Evolutionary conservation across 2,113 vertebrate species (phyloP).

Genomic region (Cryptomyrus ogoouensis): DNA sequence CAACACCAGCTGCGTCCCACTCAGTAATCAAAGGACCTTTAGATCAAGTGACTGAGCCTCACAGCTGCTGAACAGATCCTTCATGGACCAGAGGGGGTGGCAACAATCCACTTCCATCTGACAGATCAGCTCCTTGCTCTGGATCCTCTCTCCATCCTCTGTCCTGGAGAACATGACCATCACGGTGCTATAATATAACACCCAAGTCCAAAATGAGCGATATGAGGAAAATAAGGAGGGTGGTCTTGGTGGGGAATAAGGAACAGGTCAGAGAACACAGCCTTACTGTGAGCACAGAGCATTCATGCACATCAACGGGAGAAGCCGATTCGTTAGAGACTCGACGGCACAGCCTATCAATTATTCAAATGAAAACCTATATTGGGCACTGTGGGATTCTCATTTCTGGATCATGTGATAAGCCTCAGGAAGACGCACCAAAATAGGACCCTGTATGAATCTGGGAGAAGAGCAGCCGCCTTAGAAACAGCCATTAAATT

Average conservation of each 20-base stretch:
- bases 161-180: not conserved
- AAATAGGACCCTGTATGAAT: not conserved
- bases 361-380: conserved; percentile 7
- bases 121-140: not conserved
- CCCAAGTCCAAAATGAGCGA: not conserved
- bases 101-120: not conserved
- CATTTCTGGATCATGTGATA: not conserved
- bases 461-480: not conserved
- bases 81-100: not conserved
- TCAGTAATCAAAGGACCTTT: not conserved
- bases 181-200: not conserved
- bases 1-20: not conserved
- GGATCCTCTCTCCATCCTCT: not conserved
- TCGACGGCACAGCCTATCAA: not conserved
- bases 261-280: not conserved
- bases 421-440: not conserved
- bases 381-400: not conserved
- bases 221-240: not conserved
- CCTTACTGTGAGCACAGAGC: not conserved
- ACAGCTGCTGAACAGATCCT: not conserved
- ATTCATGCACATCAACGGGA: not conserved
- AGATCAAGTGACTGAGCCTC: not conserved
- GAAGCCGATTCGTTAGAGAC: not conserved
- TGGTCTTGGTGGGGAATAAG: not conserved
- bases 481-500: not conserved